Evolutionary conservation across 1,140 invertebrate species (phyloP).

Genomic region (Pygmarrhopalites habei): DNA sequence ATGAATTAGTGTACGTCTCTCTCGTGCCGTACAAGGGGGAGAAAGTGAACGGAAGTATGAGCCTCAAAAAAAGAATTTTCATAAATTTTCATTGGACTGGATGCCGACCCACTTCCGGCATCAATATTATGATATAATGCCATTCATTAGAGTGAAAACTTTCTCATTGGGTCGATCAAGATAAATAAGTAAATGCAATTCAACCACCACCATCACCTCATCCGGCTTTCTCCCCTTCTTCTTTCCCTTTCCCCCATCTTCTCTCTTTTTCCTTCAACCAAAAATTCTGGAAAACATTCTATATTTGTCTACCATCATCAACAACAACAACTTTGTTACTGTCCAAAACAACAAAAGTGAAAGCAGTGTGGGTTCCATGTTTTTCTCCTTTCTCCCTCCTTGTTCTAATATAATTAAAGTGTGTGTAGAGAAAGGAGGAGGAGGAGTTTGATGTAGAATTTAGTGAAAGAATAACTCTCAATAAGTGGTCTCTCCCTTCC

Average conservation of each 20-base stretch:
- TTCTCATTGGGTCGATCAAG: not conserved
- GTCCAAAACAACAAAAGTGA: too few species aligned
- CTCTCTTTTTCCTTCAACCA: not conserved
- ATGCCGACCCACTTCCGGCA: slow-evolving; percentile 5
- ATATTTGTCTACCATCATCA: too few species aligned
- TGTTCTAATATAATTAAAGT: too few species aligned
- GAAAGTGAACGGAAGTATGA: not conserved
- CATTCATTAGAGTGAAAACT: slow-evolving; percentile 12
- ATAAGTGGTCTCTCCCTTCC: too few species aligned
- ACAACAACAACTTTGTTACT: too few species aligned
- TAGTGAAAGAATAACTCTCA: too few species aligned
- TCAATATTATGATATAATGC: slow-evolving; percentile 15
- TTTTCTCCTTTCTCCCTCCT: not conserved
- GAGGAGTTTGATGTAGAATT: not conserved
- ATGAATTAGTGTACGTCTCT: too few species aligned
- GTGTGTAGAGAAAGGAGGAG: too few species aligned
- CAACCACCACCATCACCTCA: not conserved
- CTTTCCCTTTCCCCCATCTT: not conserved
- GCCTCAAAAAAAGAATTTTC: slow-evolving; percentile 1
- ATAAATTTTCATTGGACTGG: slow-evolving; percentile 9
- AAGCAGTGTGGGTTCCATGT: not conserved
- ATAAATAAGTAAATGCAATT: slow-evolving; percentile 10
- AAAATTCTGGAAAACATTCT: too few species aligned
- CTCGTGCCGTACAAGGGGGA: too few species aligned
- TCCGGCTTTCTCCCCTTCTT: not conserved